Evolutionary conservation across 2,888 invertebrate genomes (phyloP), one percentile per base, ranked within the genome.

Genomic region (Conistra vaccinii): DNA sequence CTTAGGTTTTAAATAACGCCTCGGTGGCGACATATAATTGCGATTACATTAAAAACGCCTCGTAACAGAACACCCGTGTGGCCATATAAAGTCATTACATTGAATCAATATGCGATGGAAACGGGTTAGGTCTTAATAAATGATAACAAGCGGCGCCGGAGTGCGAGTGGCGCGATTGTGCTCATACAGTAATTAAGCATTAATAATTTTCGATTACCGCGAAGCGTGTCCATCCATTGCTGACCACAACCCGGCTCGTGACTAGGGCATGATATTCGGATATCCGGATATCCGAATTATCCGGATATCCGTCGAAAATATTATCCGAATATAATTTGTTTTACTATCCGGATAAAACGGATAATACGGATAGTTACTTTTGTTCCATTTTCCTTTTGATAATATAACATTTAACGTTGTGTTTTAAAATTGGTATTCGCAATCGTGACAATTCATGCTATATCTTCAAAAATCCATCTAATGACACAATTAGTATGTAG

Each of bases 121-220:
- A 85, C 84, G 76, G 74, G 87, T 81, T 73, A 69, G 76, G 66
- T 83, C 87, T 87, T 81, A 85, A 83, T 82, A 84, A 84, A 85
- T 80, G 83, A 87, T 88, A 84, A 83, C 82, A 85, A 90, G 85
- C 76, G 87, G 81, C 81, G 42, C 42, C 42, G 48, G 62, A 73
- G 71, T 78, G 73, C 80, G 80, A 83, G 67, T 76, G 83, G 81
- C 83, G 87, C 84, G 86, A 87, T 88, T 89, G 87, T 89, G 87
- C 78, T 89, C 85, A 85, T 86, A 84, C 90, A 86, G 88, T 87
- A 94, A 94, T 95, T 93, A 94, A 91, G 90, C 90, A 92, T 94
- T 93, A 91, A 93, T 91, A 93, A 94, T 95, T 94, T 95, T 94
- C 92, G 94, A 94, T 94, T 94, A 93, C 90, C 88, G 89, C 88